Base-by-base conservation (phyloP, 2,888 invertebrate genomes). In the Heliconius ethilla region DNA sequence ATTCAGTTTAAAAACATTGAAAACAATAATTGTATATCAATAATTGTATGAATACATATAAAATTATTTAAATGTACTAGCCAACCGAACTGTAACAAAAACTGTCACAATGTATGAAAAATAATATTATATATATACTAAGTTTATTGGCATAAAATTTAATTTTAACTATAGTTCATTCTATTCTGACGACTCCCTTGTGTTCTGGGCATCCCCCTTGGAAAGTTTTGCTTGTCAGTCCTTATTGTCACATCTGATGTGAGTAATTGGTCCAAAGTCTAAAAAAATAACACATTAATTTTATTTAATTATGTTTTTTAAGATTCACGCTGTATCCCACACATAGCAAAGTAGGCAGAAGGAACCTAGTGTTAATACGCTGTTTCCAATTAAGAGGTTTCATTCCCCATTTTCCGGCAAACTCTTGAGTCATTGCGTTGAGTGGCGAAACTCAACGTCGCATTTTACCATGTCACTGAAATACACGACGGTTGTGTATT, bases 251-350 rank as follows among this genome's bases (percentile, higher is more conserved):
- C 93, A 79, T 93, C 93, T 0, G 85, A 81, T 74, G 87, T 90
- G 2, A 92, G 75, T 0, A 91, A 81, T 75, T 87, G 85, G 22
- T 92, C 92, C 66, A 93, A 77, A 0, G 87, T 87, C 92, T 93
- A 87, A n/a, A 88, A 29, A 90, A 79, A 74, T 76, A 78, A 67
- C 33, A 27, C 9, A 51, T 62, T 40, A 51, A 67, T 33, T 33
- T 22, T 22, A 51, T 18, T 18, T 51, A 18, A 0, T 40, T 40
- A 51, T 18, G 6, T 51, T 22, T 18, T 51, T 51, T 18, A 2
- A 51, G 18, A 6, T 22, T 22, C 18, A 7, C 15, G 6, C 45
- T 45, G 45, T 15, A 15, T 15, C 45, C 45, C 45, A 15, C 45
- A 45, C 18, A 18, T 59, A 25, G 10, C n/a, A 59, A 0, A 11